These are phyloP conservation scores for Arge pagana DNA, from an alignment of 2,888 invertebrate species.

Conservation along the genomic window DNA sequence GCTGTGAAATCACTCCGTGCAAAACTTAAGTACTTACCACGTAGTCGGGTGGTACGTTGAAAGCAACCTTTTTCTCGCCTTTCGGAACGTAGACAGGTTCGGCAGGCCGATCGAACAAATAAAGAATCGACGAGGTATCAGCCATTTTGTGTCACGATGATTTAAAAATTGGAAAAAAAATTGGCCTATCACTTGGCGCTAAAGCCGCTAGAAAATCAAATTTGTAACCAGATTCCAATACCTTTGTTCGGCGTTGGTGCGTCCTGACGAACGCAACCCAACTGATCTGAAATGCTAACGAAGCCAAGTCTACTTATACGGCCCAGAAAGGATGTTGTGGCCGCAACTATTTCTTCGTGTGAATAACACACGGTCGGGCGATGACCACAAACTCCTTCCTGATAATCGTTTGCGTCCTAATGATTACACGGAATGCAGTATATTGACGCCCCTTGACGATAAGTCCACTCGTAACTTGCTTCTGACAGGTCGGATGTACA, in stretches of 20 bases:
- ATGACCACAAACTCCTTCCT: no score
- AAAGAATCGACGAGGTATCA: conserved; percentile 35
- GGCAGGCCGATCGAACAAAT: conserved; percentile 74
- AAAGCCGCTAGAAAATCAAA: not conserved
- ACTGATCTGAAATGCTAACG: conserved; percentile 4
- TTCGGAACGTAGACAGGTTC: conserved; percentile 81
- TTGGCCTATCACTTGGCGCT: not conserved
- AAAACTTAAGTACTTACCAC: conserved; percentile 62
- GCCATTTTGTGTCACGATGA: conserved; percentile 1
- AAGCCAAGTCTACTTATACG: not conserved
- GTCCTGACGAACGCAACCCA: conserved; percentile 4
- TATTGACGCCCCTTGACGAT: no score
- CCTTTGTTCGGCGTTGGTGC: conserved; percentile 7
- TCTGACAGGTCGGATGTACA: no score
- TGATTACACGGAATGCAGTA: no score
- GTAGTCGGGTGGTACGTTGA: conserved; percentile 68
- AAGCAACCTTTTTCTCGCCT: conserved; percentile 66
- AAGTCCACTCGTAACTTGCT: no score
- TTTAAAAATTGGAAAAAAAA: not conserved
- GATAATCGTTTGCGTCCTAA: no score
- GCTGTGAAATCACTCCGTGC: not conserved
- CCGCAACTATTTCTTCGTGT: conserved; percentile 14
- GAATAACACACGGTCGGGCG: no score
- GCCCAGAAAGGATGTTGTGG: conserved; percentile 8
- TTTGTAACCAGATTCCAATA: not conserved